Evolutionary conservation across 2,888 invertebrate genomes (phyloP).

Genomic region (Hypena proboscidalis): DNA sequence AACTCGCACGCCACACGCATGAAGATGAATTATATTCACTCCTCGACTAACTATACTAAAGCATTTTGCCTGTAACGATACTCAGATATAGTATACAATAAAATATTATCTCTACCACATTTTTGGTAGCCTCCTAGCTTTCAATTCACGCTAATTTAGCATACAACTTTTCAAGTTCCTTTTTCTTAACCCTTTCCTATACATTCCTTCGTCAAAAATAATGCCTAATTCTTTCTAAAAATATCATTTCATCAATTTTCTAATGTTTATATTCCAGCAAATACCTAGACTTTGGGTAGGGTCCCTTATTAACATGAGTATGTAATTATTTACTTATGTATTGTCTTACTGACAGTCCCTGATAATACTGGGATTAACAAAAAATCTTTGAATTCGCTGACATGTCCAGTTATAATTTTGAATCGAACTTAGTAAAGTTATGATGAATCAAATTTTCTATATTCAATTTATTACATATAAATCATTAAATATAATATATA

Average conservation of each 20-base stretch:
- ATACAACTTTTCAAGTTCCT: constrained; percentile 40
- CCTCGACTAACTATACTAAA: constrained; percentile 47
- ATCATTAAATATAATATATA: too few relatives aligned
- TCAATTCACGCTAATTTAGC: constrained; percentile 43
- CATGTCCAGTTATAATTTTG: too few relatives aligned
- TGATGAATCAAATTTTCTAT: too few relatives aligned
- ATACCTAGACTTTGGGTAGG: constrained; percentile 28
- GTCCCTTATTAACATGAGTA: constrained; percentile 30
- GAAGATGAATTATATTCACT: constrained; percentile 69
- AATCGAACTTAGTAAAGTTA: too few relatives aligned
- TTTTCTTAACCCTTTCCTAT: constrained; percentile 16
- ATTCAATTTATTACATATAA: too few relatives aligned
- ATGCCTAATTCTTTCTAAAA: constrained; percentile 28
- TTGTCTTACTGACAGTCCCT: constrained; percentile 5
- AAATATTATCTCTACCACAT: constrained; percentile 59
- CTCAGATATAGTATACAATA: constrained; percentile 60
- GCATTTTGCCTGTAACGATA: constrained; percentile 61
- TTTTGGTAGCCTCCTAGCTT: constrained; percentile 78
- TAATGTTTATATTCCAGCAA: constrained; percentile 16
- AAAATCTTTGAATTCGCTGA: constrained; percentile 9
- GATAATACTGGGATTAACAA: constrained; percentile 10
- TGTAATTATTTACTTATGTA: constrained; percentile 20
- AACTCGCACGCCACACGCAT: constrained; percentile 29
- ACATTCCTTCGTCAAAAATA: constrained; percentile 17
- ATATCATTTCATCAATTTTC: constrained; percentile 15